Evolutionary conservation across 2,797 vertebrate genomes (phyloP).

Genomic region (Calcarius lapponicus): DNA sequence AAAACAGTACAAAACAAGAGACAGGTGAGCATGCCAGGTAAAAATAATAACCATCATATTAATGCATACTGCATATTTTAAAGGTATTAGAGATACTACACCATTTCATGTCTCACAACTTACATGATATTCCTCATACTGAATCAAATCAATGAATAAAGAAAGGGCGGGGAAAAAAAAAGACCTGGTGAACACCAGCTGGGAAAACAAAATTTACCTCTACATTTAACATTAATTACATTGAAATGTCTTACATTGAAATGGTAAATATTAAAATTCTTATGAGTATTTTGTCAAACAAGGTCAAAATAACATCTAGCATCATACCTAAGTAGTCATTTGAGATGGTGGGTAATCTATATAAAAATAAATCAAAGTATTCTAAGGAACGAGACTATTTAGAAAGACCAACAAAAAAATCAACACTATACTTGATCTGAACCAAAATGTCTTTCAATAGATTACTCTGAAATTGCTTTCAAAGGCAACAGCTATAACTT

Average conservation of each 20-base stretch:
- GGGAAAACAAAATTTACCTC: slow-evolving; percentile 13
- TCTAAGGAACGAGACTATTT: not conserved
- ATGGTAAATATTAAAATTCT: not conserved
- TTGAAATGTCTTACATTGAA: not conserved
- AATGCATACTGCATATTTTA: not conserved
- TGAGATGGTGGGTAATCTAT: not conserved
- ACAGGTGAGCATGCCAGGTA: not conserved
- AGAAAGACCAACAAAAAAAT: not conserved
- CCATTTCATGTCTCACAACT: not conserved
- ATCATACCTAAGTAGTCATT: not conserved
- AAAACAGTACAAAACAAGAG: slow-evolving; percentile 3
- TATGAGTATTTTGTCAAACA: not conserved
- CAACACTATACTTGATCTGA: not conserved
- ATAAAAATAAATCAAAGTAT: not conserved
- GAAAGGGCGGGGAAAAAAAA: not conserved
- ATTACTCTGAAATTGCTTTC: not conserved
- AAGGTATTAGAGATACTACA: slow-evolving; percentile 10
- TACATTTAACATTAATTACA: not conserved
- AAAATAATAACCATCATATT: not conserved
- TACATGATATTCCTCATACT: slow-evolving; percentile 37
- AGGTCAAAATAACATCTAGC: not conserved
- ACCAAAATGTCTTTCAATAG: not conserved
- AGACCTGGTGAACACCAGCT: slow-evolving; percentile 5
- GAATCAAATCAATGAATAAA: slow-evolving; percentile 31
- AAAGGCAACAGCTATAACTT: not conserved